These are phyloP conservation scores for Copsychus sechellarum DNA, from an alignment of 2,113 vertebrate genomes.

Conservation along the genomic window DNA sequence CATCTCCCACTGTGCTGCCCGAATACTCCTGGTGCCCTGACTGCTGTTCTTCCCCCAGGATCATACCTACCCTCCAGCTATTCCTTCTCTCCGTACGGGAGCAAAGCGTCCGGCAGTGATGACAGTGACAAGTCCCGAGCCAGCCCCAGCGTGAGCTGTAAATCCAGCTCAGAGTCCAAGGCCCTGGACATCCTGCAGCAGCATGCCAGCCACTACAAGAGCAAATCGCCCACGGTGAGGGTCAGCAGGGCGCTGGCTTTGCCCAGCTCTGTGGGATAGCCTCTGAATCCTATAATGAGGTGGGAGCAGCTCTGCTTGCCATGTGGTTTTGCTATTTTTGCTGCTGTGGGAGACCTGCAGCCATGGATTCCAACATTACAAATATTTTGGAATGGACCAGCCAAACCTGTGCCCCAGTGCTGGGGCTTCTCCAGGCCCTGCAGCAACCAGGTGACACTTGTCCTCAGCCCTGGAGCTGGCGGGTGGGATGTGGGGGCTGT, in stretches of 20 bases:
- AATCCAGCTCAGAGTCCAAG: constrained; percentile 92
- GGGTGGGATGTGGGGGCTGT: not conserved
- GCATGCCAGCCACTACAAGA: constrained; percentile 98
- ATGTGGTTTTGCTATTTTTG: not conserved
- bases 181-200: constrained; percentile 97
- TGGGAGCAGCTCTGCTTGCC: rapidly evolving
- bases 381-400: not conserved
- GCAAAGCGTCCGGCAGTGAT: constrained; percentile 86
- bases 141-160: constrained; percentile 90
- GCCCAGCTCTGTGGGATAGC: not conserved
- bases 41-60: constrained; percentile 69
- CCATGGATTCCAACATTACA: not conserved
- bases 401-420: not conserved
- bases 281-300: not conserved
- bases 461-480: not conserved
- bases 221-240: constrained; percentile 97
- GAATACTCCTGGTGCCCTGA: not conserved
- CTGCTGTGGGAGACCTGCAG: not conserved
- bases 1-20: rapidly evolving
- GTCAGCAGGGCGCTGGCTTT: not conserved
- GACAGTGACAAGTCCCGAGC: constrained; percentile 93
- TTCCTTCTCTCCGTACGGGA: constrained; percentile 92
- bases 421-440: not conserved
- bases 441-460: not conserved
- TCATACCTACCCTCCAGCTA: constrained; percentile 95